phyloP scores from a whole-genome alignment of 2,888 invertebrate species.

The Thecophora atra region DNA sequence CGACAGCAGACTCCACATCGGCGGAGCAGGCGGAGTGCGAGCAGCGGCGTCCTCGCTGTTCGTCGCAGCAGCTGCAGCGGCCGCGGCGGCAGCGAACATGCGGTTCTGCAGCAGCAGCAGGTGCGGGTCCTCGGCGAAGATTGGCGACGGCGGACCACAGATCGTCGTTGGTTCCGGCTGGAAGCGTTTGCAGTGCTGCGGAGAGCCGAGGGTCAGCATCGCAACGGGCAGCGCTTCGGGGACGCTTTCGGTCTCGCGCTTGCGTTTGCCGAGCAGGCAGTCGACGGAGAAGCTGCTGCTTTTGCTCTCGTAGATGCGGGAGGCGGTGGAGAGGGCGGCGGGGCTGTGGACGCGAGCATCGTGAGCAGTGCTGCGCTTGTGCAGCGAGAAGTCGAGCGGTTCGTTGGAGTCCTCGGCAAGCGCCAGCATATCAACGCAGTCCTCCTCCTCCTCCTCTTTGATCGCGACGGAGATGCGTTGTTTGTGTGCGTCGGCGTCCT shows the following conservation, averaged over 20 bases:
- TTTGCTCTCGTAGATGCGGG: neutral
- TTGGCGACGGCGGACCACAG: conserved; percentile 34
- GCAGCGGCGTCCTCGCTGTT: conserved; percentile 36
- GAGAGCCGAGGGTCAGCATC: conserved; percentile 10
- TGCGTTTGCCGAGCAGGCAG: conserved; percentile 57
- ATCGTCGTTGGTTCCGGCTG: conserved; percentile 12
- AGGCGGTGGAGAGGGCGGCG: conserved; percentile 6
- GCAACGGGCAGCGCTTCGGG: conserved; percentile 37
- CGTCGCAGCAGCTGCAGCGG: conserved; percentile 52
- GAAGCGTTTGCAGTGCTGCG: conserved; percentile 6
- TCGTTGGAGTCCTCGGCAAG: conserved; percentile 54
- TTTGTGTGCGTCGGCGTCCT: conserved; percentile 49
- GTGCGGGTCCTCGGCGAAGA: conserved; percentile 52
- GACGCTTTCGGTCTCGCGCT: conserved; percentile 47
- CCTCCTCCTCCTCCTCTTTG: conserved; percentile 43
- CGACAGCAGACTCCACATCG: conserved; percentile 64
- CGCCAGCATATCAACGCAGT: neutral
- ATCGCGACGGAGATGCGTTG: conserved; percentile 44
- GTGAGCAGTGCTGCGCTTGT: conserved; percentile 50
- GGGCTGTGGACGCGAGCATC: conserved; percentile 41
- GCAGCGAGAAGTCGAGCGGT: conserved; percentile 62
- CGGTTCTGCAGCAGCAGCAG: conserved; percentile 57
- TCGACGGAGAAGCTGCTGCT: conserved; percentile 58
- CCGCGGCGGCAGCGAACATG: conserved; percentile 61
- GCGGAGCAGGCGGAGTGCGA: conserved; percentile 44